These are phyloP conservation scores for Heliocidaris erythrogramma DNA, from an alignment of 35 echinoderm and acorn worm species.

Conservation along the genomic window DNA sequence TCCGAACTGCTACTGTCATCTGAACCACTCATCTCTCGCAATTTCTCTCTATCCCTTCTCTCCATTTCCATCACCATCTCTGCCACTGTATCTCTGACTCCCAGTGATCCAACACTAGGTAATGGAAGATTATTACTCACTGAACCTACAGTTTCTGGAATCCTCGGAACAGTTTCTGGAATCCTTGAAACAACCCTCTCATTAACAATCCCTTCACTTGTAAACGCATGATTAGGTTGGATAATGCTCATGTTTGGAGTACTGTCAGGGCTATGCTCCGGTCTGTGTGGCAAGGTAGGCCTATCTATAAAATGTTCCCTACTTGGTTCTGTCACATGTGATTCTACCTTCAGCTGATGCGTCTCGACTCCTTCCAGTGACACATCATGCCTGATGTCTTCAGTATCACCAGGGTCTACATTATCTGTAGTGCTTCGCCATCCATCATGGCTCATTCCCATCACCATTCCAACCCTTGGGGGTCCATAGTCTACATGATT, in stretches of 20 bases:
- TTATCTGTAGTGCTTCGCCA: slow-evolving; percentile 13
- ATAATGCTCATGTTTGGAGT: slow-evolving; percentile 19
- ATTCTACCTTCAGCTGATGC: slow-evolving; percentile 10
- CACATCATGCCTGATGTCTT: slow-evolving; percentile 26
- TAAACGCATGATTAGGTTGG: slow-evolving; percentile 19
- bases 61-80: slow-evolving; percentile 47
- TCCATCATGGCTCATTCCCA: slow-evolving; percentile 36
- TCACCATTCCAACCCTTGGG: slow-evolving; percentile 33
- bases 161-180: background rate
- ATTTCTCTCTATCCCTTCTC: slow-evolving; percentile 27
- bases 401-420: background rate
- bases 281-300: slow-evolving; percentile 30
- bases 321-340: slow-evolving; percentile 17
- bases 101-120: background rate
- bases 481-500: background rate
- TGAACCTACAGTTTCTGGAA: background rate
- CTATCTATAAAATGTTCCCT: slow-evolving; percentile 30
- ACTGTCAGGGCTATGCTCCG: slow-evolving; percentile 36
- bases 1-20: slow-evolving; percentile 38
- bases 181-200: background rate
- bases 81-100: slow-evolving; percentile 26
- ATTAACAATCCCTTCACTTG: background rate
- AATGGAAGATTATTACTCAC: slow-evolving; percentile 9
- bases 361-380: background rate
- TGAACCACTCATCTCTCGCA: slow-evolving; percentile 38